Evolutionary conservation across 2,797 vertebrate species (phyloP), one percentile per base, ranked within the genome.

Genomic region (Molothrus aeneus): DNA sequence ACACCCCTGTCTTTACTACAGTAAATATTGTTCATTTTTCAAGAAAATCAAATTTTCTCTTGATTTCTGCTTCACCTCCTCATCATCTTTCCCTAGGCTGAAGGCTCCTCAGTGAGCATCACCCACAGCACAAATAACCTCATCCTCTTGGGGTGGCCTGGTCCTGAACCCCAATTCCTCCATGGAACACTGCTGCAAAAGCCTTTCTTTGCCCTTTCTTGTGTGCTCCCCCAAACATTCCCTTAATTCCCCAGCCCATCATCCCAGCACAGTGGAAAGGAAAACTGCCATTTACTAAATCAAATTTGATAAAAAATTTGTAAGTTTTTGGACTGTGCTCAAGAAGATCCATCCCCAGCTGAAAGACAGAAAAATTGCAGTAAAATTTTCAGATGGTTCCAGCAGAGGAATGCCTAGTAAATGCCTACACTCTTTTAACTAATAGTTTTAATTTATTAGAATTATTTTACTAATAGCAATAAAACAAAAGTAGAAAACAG

Each of bases 61-160:
- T 65, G 43, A 21, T 83, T 28, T 42, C 34, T 1, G 6, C 25
- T 86, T 82, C 4, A 1, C 69, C 74, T 88, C 42, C 17, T 75
- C 5, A 0, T 64, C 6, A 3, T 65, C 34, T 50, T 81, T 64
- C 69, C 31, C 28, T 59, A 26, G 2, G 2, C 47, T 61, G 56
- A 54, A 43, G 72, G 69, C n/a, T 82, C 15, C 40, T 65, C 18
- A 24, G 40, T 26, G 73, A 65, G 32, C 26, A 10, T 47, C 25
- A 17, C 42, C 36, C 26, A 4, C 26, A 50, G 42, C 28, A 17
- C 32, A 42, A 29, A 3, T 19, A 69, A 2, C 5, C 20, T 31
- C 1, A 0, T 48, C 45, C 50, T 32, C 11, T 28, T 0, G 12
- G 51, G 22, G 2, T 25, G 66, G 40, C 32, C 43, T 47, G 15